Evolutionary conservation across 2,888 invertebrate genomes (phyloP).

Genomic region (Congeria kusceri): DNA sequence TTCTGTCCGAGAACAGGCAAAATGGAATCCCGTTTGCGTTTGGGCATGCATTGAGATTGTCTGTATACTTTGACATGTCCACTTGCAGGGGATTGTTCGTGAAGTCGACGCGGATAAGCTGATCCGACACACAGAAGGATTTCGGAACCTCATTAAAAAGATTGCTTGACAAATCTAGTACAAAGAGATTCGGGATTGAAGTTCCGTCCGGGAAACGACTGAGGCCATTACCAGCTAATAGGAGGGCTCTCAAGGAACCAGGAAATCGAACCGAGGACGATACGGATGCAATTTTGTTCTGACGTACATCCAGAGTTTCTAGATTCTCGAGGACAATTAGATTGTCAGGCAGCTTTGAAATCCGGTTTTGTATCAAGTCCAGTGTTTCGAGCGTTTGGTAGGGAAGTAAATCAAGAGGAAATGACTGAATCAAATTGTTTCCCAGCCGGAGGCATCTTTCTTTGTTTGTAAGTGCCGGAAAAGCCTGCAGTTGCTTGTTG

Average conservation of each 20-base stretch:
- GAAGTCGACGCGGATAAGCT: constrained; percentile 52
- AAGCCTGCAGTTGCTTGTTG: constrained; percentile 18
- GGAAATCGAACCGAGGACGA: constrained; percentile 47
- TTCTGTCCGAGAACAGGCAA: constrained; percentile 48
- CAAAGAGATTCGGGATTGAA: constrained; percentile 47
- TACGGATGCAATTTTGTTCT: constrained; percentile 32
- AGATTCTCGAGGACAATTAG: constrained; percentile 31
- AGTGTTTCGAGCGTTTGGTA: constrained; percentile 30
- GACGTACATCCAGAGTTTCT: constrained; percentile 47
- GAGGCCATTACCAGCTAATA: constrained; percentile 40
- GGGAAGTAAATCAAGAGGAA: constrained; percentile 36
- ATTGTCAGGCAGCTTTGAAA: constrained; percentile 40
- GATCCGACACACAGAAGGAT: constrained; percentile 53
- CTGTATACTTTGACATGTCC: constrained; percentile 34
- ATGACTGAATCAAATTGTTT: constrained; percentile 37
- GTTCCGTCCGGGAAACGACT: constrained; percentile 45
- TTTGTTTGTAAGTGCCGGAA: constrained; percentile 29
- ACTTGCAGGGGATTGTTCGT: constrained; percentile 32
- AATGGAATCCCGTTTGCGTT: constrained; percentile 51
- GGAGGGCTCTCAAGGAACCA: constrained; percentile 45
- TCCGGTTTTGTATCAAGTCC: constrained; percentile 39
- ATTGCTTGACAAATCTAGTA: constrained; percentile 55
- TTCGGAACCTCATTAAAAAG: constrained; percentile 43
- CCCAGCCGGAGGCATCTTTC: constrained; percentile 39
- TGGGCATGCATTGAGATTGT: constrained; percentile 36